Conservation (phyloP, 2,888 invertebrate species). For the Drepanosiphum platanoidis region DNA sequence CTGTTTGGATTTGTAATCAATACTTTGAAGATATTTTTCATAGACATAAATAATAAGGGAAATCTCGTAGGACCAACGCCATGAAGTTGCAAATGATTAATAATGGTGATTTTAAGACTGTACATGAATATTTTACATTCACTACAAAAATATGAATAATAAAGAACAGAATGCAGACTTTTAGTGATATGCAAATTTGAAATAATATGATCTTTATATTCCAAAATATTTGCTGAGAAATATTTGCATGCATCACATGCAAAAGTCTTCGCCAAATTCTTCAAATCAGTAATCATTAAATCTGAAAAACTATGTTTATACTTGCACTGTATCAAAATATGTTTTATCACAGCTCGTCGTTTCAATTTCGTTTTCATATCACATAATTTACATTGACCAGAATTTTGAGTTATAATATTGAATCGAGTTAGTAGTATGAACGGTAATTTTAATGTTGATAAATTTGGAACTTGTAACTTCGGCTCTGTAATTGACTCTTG, state of each 20-base stretch:
- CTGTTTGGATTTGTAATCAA: conserved; percentile 20
- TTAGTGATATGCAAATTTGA: background rate
- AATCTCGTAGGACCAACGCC: no score
- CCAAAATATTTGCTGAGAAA: background rate
- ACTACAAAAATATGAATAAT: conserved; percentile 27
- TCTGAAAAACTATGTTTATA: background rate
- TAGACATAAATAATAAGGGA: conserved; percentile 1
- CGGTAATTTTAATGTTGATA: conserved; percentile 13
- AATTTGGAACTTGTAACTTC: background rate
- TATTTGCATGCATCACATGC: background rate
- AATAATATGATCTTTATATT: background rate
- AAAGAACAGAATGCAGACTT: background rate
- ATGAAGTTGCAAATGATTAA: background rate
- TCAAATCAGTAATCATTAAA: background rate
- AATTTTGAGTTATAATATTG: background rate
- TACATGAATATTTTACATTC: background rate
- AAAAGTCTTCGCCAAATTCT: background rate
- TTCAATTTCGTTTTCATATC: no score
- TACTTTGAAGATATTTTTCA: background rate
- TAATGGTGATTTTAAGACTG: background rate
- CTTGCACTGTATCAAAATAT: no score
- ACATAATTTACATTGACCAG: conserved; percentile 15
- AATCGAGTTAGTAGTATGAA: conserved; percentile 22
- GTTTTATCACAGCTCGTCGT: no score
- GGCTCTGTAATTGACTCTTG: background rate